Base-by-base conservation (phyloP, 2,888 invertebrate species). In the Nemotelus pantherinus region DNA sequence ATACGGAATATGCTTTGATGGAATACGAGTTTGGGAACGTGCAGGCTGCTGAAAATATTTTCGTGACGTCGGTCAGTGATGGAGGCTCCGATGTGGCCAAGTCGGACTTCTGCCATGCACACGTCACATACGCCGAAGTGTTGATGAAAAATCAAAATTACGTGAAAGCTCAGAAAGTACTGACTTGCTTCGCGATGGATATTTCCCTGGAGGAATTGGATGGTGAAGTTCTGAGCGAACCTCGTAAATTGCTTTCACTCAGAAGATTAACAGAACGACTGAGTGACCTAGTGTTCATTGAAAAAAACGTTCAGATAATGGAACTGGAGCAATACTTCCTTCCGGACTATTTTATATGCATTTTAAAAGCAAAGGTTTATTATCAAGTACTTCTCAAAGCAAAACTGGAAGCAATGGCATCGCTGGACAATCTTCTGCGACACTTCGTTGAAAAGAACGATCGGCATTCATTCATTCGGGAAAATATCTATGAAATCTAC, bases 1-100 rank as follows among this genome's bases (percentile, higher is more conserved):
- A 91, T 82, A 88, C 88, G 3, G 92, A 92, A 84, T 91, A 91
- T 83, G 92, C 91, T 6, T 83, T 92, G 68, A 88, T 91, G 77
- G 91, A 92, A 83, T 86, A 87, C 74, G 90, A 91, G 84, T 84
- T 89, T 50, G 89, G 88, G 25, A 88, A 88, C 81, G 80, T 83
- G 5, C 87, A 88, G 10, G 86, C 82, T 60, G 88, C 89, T 77
- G 80, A 89, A n/a, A 89, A 87, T 80, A 88, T 91, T 70, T 85
- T 91, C 53, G 86, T 88, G 81, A 90, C 88, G 43, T 86, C 90
- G 3, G 84, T 90, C 9, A 80, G 80, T 10, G 79, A 77, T 44
- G 77, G 82, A 44, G 70, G 80, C 2, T 78, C 81, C 55, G 68
- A 79, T n/a, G 68, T 77, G 5, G 63, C 80, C 0, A 80, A 82